phyloP scores from a whole-genome alignment of 2,888 invertebrate species.

The Chirona hameri region DNA sequence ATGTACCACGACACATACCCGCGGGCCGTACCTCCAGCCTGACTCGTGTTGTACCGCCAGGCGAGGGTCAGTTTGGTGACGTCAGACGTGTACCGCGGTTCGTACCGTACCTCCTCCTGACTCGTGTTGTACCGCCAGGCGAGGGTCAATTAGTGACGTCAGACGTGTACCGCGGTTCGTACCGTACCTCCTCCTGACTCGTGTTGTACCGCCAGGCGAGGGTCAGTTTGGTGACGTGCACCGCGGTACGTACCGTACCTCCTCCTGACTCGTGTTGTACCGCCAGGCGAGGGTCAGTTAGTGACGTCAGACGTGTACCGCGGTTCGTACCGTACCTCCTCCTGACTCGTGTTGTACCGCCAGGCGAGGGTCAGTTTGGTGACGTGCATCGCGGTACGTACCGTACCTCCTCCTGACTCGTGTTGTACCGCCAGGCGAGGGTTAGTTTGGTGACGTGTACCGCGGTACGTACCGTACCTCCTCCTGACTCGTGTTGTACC shows the following conservation, averaged over 20 bases:
- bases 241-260: too few species aligned
- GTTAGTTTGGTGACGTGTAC: not conserved
- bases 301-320: constrained; percentile 98
- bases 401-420: constrained; percentile 36
- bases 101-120: constrained; percentile 54
- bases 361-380: constrained; percentile 88
- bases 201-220: too few species aligned
- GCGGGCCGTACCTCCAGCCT: not conserved
- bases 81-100: constrained; percentile 86
- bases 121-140: not conserved
- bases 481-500: too few species aligned
- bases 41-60: not conserved
- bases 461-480: too few species aligned
- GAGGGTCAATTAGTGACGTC: constrained; percentile 99
- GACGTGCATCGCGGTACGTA: constrained; percentile 91
- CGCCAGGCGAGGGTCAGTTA: constrained; percentile 78
- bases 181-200: constrained; percentile 44
- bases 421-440: not conserved
- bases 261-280: too few species aligned
- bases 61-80: constrained; percentile 50
- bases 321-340: constrained; percentile 63
- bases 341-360: too few species aligned
- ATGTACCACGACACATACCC: not conserved
- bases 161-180: constrained; percentile 90
- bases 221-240: too few species aligned